These are phyloP conservation scores for Prorops nasuta DNA, from an alignment of 1,140 invertebrate genomes.

Conservation along the genomic window DNA sequence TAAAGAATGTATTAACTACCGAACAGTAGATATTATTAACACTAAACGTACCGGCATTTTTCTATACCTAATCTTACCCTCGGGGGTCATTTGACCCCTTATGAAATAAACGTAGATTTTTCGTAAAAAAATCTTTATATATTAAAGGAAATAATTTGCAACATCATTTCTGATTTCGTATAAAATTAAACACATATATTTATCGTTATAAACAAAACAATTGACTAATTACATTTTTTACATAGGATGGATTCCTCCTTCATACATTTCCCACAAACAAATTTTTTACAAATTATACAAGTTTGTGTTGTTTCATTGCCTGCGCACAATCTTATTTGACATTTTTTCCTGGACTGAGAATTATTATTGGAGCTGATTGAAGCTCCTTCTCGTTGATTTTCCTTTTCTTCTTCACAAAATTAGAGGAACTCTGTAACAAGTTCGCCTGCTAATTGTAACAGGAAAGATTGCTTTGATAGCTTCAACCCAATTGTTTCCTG, in stretches of 20 bases:
- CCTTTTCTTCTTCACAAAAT: conserved; percentile 10
- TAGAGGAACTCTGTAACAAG: conserved; percentile 4
- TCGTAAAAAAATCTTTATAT: conserved; percentile 3
- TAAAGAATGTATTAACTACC: too few species aligned
- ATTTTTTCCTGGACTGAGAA: conserved; percentile 7
- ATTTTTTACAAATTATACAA: conserved; percentile 13
- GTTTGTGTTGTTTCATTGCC: conserved; percentile 12
- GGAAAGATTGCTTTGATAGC: conserved; percentile 7
- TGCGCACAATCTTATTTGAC: conserved; percentile 10
- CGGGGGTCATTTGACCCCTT: conserved; percentile 9
- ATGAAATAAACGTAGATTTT: conserved; percentile 3
- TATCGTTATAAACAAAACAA: conserved; percentile 10
- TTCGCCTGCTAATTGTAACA: conserved; percentile 1
- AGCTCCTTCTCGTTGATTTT: conserved; percentile 6
- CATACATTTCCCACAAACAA: conserved; percentile 8
- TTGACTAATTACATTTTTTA: conserved; percentile 12
- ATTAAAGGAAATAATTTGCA: conserved; percentile 11
- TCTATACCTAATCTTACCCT: conserved; percentile 9
- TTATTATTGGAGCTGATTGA: conserved; percentile 11
- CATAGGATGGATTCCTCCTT: conserved; percentile 1
- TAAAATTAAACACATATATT: conserved; percentile 9
- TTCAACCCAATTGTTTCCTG: conserved; percentile 16
- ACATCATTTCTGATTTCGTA: conserved; percentile 7
- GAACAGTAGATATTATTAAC: too few species aligned
- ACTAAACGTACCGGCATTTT: conserved; percentile 14